Evolutionary conservation across 2,888 invertebrate genomes (phyloP), one percentile per base, ranked within the genome.

Genomic region (Melieria picta): DNA sequence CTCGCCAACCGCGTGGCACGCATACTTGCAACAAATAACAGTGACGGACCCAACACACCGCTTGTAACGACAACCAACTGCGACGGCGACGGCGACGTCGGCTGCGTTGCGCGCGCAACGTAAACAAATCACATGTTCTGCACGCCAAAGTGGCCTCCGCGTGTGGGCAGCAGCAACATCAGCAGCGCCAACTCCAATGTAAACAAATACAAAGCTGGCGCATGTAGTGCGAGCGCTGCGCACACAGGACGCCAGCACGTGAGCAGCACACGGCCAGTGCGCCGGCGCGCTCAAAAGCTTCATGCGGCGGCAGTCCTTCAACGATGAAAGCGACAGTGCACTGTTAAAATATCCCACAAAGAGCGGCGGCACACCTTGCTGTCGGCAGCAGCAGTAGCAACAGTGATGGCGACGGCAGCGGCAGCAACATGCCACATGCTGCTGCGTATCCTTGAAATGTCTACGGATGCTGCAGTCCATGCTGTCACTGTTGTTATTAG

Each of bases 351-450:
- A 30, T 67, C 67, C 60, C 61, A 52, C 60, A 50, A 61, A 43
- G 46, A 58, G 48, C 42, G 60, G 67, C 67, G 67, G 67, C 67
- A 67, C 67, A 67, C 67, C 67, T 67, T 67, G 67, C 60, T 61
- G 67, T 60, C 30, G 50, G 45, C 45, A 45, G 9, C 7, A 2
- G n/a, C 30, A n/a, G 48, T 42, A 5, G 10, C 43, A 42, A 16
- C 16, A 42, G n/a, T 13, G 50, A 58, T 42, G 48, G 45, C 42
- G 66, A 16, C 43, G 10, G 50, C 67, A 42, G 10, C 10, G 43
- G 11, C 50, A 30, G 30, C 30, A 30, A 30, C 30, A 30, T 30
- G 30, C 30, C 30, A 30, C 30, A 30, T 43, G 52, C 65, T n/a
- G 13, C 60, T 5, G 1, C n/a, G 47, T 57, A 30, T 7, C 4